phyloP scores from a whole-genome alignment of 92 coral and sea anemone species.

The Heteractis magnifica region DNA sequence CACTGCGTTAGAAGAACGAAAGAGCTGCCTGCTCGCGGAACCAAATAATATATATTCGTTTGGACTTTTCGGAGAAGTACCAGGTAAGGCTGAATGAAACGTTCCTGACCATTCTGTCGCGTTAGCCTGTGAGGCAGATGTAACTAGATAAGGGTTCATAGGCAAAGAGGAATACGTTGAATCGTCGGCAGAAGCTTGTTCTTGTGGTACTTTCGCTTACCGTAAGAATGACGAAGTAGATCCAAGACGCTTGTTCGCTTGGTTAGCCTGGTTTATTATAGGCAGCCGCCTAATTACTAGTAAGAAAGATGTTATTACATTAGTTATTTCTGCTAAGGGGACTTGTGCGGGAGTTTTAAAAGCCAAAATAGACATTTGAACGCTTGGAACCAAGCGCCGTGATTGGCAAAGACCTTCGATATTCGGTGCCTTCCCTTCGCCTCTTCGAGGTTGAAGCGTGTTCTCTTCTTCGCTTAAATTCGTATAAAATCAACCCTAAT shows the following conservation, averaged over 20 bases:
- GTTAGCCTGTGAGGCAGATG: constrained; percentile 19
- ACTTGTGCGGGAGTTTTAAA: constrained; percentile 40
- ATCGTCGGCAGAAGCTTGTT: constrained; percentile 10
- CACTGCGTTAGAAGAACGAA: constrained; percentile 11
- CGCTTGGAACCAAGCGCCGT: not conserved
- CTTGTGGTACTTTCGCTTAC: constrained; percentile 32
- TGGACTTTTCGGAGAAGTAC: not conserved
- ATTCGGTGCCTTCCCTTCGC: not conserved
- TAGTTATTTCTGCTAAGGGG: constrained; percentile 4
- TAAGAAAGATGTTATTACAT: constrained; percentile 3
- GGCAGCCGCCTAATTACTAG: constrained; percentile 14
- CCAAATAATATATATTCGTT: not conserved
- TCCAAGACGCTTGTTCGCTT: constrained; percentile 9
- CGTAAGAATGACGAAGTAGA: constrained; percentile 14
- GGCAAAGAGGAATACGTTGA: constrained; percentile 8
- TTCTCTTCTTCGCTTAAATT: not conserved
- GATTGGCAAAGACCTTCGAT: not conserved
- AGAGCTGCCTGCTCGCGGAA: constrained; percentile 9
- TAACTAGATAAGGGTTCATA: not conserved
- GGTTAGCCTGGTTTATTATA: not conserved
- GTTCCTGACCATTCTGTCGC: not conserved
- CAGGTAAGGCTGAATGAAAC: constrained; percentile 26
- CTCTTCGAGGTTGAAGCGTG: not conserved
- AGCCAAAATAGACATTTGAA: constrained; percentile 10
- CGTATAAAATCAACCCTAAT: not conserved